Percentiles rank a stretch among this genome's conserved stretches.
Evolutionary conservation across 2,888 invertebrate species (phyloP).

Genomic region (Micropterix aruncella): DNA sequence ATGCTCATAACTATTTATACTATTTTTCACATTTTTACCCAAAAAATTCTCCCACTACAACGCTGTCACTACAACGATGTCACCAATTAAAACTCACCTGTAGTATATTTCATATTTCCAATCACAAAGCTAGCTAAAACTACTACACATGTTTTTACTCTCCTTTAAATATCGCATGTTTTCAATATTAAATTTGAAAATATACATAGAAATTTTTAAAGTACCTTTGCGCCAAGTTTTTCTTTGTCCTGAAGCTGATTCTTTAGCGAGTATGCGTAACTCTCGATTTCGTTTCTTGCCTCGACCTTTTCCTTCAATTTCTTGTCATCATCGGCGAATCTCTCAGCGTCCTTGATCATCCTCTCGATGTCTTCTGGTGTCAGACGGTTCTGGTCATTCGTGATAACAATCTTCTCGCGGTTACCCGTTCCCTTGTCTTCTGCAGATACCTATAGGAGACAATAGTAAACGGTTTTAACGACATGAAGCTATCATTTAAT

Average conservation of each 20-base stretch:
- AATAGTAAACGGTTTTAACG: no score
- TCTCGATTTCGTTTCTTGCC: conserved; percentile 92
- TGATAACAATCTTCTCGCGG: conserved; percentile 96
- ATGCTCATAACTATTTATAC: no score
- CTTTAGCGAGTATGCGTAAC: conserved; percentile 94
- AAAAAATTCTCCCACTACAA: no score
- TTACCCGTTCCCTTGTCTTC: conserved; percentile 99
- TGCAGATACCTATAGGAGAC: conserved; percentile 85
- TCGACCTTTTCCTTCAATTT: conserved; percentile 92
- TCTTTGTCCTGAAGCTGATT: conserved; percentile 95
- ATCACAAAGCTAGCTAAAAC: no score
- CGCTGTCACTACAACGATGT: no score
- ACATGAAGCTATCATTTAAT: no score
- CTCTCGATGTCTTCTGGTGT: conserved; percentile 97
- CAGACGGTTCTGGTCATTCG: conserved; percentile 93
- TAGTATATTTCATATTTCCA: no score
- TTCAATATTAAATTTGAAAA: neutral
- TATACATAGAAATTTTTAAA: neutral
- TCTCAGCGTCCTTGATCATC: conserved; percentile 99
- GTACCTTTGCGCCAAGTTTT: conserved; percentile 81
- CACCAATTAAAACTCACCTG: no score
- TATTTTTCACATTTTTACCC: no score
- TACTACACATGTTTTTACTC: no score
- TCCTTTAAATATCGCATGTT: neutral
- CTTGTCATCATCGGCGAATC: conserved; percentile 98